These are phyloP conservation scores for Hetaerina titia DNA, from an alignment of 2,888 invertebrate genomes.

Conservation along the genomic window DNA sequence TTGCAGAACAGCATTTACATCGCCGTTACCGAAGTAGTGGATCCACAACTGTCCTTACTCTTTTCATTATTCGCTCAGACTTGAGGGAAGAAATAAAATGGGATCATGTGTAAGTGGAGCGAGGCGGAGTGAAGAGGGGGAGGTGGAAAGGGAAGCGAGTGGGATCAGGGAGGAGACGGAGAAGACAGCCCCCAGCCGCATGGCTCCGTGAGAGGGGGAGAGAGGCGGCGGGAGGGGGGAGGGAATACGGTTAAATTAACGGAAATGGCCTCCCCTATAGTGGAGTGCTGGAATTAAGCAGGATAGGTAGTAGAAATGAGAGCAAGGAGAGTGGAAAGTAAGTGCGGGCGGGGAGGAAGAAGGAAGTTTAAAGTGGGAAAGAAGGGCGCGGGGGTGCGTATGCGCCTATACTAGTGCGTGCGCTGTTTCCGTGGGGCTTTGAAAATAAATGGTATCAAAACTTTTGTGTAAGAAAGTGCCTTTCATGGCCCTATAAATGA, in stretches of 20 bases:
- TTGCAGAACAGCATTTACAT: neutral
- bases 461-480: neutral
- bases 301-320: conserved; percentile 24
- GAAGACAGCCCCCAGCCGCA: neutral
- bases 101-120: neutral
- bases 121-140: neutral
- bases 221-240: neutral
- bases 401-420: neutral
- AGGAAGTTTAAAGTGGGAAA: neutral
- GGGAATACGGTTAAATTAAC: conserved; percentile 38
- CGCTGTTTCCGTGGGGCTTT: neutral
- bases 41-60: neutral
- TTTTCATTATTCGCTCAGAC: neutral
- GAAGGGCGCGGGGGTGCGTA: neutral
- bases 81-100: neutral
- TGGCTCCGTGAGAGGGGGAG: neutral
- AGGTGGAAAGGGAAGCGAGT: neutral
- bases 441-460: neutral
- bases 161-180: neutral
- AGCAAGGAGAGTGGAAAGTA: conserved; percentile 39
- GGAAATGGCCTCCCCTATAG: conserved; percentile 12
- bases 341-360: neutral
- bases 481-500: neutral
- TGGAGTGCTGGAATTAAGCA: conserved; percentile 9
- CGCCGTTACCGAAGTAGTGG: neutral